Evolutionary conservation across 1,140 invertebrate species (phyloP).

Genomic region (Drosophila oshimai): DNA sequence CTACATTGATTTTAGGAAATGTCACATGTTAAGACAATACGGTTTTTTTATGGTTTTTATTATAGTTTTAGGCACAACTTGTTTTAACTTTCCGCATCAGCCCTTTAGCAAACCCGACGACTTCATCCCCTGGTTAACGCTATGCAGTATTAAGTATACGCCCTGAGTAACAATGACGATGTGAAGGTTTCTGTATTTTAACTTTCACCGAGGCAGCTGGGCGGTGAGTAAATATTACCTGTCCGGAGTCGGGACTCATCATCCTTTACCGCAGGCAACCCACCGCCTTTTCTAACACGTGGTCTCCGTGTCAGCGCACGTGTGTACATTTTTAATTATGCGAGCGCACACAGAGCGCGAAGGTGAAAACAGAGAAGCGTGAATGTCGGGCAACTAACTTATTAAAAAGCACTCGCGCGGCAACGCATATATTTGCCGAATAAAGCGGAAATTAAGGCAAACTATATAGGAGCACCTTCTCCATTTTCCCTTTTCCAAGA

Average conservation of each 20-base stretch:
- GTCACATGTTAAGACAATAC: too few species aligned
- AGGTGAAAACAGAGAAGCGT: slow-evolving; percentile 37
- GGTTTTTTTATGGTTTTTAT: background rate
- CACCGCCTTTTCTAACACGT: slow-evolving; percentile 1
- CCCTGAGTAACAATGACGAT: background rate
- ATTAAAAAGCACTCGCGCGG: slow-evolving; percentile 61
- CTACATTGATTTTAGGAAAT: too few species aligned
- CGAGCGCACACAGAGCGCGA: slow-evolving; percentile 34
- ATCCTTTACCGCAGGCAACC: background rate
- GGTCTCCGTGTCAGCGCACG: slow-evolving; percentile 29
- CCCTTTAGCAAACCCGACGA: background rate
- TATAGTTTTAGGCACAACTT: too few species aligned
- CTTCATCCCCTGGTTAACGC: background rate
- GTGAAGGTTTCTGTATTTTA: slow-evolving; percentile 13
- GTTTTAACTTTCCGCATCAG: background rate
- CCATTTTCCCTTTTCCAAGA: background rate
- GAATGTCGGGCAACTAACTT: slow-evolving; percentile 64
- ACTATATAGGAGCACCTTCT: slow-evolving; percentile 14
- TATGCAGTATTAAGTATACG: slow-evolving; percentile 17
- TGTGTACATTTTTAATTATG: slow-evolving; percentile 78
- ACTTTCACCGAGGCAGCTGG: background rate
- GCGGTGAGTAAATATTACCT: slow-evolving; percentile 13
- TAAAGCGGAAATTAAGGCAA: slow-evolving; percentile 52
- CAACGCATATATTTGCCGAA: slow-evolving; percentile 57
- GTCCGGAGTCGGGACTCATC: background rate